Conservation (phyloP, 2,888 invertebrate genomes). For the Hyalella azteca region DNA sequence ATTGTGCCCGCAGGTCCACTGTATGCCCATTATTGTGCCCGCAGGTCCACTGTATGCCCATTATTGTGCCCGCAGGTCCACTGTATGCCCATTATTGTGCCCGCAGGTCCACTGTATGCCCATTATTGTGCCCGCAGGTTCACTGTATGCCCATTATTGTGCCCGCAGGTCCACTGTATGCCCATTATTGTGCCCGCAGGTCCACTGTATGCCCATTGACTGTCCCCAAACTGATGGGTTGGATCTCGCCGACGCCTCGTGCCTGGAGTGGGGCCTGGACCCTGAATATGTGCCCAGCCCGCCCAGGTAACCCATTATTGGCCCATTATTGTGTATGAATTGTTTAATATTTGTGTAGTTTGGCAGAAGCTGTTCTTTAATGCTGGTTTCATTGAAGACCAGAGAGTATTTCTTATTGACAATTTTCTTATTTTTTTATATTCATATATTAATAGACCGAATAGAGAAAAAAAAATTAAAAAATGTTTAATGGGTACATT, state of each 20-base stretch:
- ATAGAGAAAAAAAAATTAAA: no score
- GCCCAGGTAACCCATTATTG: constrained; percentile 59
- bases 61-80: neutral
- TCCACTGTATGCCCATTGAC: constrained; percentile 79
- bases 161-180: constrained; percentile 72
- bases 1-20: no score
- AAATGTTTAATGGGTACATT: no score
- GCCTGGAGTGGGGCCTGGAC: constrained; percentile 77
- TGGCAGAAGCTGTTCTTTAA: no score
- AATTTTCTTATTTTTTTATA: no score
- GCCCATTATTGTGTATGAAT: neutral
- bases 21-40: neutral
- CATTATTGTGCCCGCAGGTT: constrained; percentile 63
- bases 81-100: neutral
- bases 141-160: constrained; percentile 69
- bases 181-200: constrained; percentile 62
- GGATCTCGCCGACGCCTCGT: constrained; percentile 83
- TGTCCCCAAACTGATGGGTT: constrained; percentile 84
- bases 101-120: neutral
- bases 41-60: neutral
- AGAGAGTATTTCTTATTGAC: no score
- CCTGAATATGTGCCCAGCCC: constrained; percentile 59
- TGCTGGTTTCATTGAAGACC: no score
- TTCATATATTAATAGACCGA: no score
- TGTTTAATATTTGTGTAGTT: no score